Evolutionary conservation across 2,797 vertebrate species (phyloP).

Genomic region (Rhynchotus rufescens): DNA sequence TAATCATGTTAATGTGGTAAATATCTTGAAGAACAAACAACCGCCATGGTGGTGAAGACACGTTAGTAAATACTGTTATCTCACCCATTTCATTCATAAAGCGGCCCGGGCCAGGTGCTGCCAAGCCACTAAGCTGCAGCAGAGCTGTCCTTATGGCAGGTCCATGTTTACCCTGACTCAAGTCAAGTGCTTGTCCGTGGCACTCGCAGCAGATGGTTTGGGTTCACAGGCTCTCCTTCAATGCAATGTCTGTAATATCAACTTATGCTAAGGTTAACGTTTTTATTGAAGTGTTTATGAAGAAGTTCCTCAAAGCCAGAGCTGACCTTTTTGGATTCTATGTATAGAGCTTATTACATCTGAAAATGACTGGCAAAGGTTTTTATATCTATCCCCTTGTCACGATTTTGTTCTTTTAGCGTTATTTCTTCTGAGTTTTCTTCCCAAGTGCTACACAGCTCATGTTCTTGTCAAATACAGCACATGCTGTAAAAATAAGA

Average conservation of each 20-base stretch:
- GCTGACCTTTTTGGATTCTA: not conserved
- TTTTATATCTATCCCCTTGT: not conserved
- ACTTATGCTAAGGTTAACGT: not conserved
- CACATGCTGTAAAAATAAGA: not conserved
- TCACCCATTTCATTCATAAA: not conserved
- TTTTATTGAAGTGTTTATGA: constrained; percentile 7
- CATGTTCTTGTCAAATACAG: not conserved
- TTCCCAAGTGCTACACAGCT: not conserved
- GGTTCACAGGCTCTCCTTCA: constrained; percentile 19
- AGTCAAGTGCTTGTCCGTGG: constrained; percentile 12
- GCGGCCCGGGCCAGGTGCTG: not conserved
- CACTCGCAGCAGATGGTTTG: constrained; percentile 50
- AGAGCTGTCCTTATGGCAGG: not conserved
- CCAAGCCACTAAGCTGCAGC: not conserved
- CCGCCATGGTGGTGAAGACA: not conserved
- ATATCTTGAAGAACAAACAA: not conserved
- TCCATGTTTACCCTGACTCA: not conserved
- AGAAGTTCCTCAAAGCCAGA: constrained; percentile 40
- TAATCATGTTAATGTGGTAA: constrained; percentile 5
- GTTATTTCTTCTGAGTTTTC: not conserved
- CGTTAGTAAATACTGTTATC: not conserved
- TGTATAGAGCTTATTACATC: not conserved
- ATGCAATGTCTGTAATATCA: constrained; percentile 23
- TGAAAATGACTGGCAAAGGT: not conserved
- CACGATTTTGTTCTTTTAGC: not conserved